A percentile compares a stretch with the other conserved stretches of the same genome.
phyloP scores from a whole-genome alignment of 2,888 invertebrate genomes.

The Saturnia japonica region DNA sequence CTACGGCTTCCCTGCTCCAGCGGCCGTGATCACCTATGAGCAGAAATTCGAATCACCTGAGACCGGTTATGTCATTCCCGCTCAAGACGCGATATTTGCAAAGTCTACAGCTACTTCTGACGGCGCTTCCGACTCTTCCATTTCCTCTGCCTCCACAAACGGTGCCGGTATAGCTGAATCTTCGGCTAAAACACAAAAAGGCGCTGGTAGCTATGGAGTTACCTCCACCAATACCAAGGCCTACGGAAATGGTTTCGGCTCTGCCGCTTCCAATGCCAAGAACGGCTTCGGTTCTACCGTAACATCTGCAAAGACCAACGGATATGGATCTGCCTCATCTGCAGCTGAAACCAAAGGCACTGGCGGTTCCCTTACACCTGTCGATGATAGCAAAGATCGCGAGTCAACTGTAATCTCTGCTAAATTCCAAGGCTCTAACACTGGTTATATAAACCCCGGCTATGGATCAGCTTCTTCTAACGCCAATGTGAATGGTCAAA shows the following conservation, averaged over 20 bases:
- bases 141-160: conserved; percentile 51
- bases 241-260: conserved; percentile 46
- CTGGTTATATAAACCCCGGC: conserved; percentile 39
- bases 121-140: conserved; percentile 51
- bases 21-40: conserved; percentile 61
- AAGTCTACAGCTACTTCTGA: conserved; percentile 56
- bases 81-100: conserved; percentile 38
- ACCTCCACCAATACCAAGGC: conserved; percentile 60
- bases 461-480: conserved; percentile 54
- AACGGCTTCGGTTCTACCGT: conserved; percentile 49
- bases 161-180: conserved; percentile 59
- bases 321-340: conserved; percentile 56
- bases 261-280: conserved; percentile 60
- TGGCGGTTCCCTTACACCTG: conserved; percentile 41
- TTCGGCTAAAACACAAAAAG: conserved; percentile 53
- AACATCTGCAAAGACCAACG: conserved; percentile 53
- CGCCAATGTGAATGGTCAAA: conserved; percentile 50
- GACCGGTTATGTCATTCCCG: conserved; percentile 36
- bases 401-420: conserved; percentile 45
- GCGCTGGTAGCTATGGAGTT: conserved; percentile 46
- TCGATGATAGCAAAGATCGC: conserved; percentile 16
- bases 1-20: conserved; percentile 63
- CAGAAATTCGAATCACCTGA: conserved; percentile 58
- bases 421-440: conserved; percentile 52
- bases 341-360: conserved; percentile 46